Evolutionary conservation across 1,140 invertebrate species (phyloP).

Genomic region (Melipona quadrifasciata): DNA sequence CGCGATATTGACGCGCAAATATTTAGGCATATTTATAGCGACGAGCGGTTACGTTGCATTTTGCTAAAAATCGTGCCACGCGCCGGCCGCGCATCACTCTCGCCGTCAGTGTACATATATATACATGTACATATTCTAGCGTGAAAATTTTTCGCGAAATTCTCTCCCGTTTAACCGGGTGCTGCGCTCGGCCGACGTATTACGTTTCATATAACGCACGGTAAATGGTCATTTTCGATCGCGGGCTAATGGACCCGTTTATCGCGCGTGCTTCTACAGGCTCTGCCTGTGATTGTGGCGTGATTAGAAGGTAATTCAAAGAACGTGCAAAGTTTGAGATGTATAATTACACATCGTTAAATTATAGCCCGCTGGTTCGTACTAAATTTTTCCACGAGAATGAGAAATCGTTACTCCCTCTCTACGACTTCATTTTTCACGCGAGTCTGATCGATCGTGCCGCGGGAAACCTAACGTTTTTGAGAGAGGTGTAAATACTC

Average conservation of each 20-base stretch:
- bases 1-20: slow-evolving; percentile 5
- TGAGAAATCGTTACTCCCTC: no score
- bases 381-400: no score
- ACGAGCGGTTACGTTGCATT: not conserved
- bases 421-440: no score
- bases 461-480: no score
- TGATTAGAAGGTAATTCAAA: no score
- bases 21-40: slow-evolving; percentile 11
- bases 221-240: slow-evolving; percentile 23
- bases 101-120: no score
- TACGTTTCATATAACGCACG: slow-evolving; percentile 10
- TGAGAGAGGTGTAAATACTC: not conserved
- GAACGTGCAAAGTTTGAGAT: no score
- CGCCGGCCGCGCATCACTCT: not conserved
- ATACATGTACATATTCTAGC: not conserved
- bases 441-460: no score
- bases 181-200: not conserved
- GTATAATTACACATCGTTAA: no score
- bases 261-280: not conserved
- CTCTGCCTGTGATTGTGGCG: no score
- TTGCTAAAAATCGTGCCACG: not conserved
- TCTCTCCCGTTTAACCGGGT: not conserved
- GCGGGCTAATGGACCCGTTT: slow-evolving; percentile 23
- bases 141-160: not conserved
- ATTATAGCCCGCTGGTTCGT: no score